Evolutionary conservation across 2,888 invertebrate genomes (phyloP), one percentile per base, ranked within the genome.

Genomic region (Muschampia plurimacula): DNA sequence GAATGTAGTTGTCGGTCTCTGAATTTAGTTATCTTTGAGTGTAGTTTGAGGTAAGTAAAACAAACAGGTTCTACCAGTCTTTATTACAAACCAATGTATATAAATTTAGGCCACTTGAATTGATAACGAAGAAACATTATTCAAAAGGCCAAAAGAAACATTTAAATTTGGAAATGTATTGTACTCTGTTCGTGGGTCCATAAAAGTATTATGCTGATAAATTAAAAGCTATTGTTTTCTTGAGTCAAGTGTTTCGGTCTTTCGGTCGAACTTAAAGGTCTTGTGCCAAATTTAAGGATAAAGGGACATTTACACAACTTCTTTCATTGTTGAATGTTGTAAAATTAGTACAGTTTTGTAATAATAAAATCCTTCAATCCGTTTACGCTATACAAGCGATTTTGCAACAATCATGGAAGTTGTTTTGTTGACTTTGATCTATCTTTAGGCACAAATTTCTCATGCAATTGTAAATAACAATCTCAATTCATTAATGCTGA

Each of bases 171-270:
- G 15, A 46, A 46, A 41, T 22, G 13, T 9, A 67, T 36, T 55
- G 52, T 9, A 36, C 15, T 60, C 36, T 46, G n/a, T 69, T 28
- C 63, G 44, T 44, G 10, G 28, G 36, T 52, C 44, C 22, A 65
- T 55, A 13, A n/a, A 12, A 57, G 57, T 57, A 55, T 57, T n/a
- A 12, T 12, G 15, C 57, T 57, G 28, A 12, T 57, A 65, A 59
- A 36, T 60, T 70, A 59, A 65, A 28, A 36, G 44, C 46, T 65
- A 65, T 70, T 70, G 57, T 70, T 46, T 59, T 36, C 55, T 70
- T 57, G 57, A 55, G 57, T 46, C 67, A 44, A 70, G 57, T 36
- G 12, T 57, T 65, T 70, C 12, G n/a, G n/a, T n/a, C n/a, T n/a
- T n/a, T n/a, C n/a, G n/a, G n/a, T n/a, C n/a, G 12, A 9, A 70